Evolutionary conservation across 2,113 vertebrate species (phyloP), one percentile per base, ranked within the genome.

Genomic region (Paedocypris sp.): DNA sequence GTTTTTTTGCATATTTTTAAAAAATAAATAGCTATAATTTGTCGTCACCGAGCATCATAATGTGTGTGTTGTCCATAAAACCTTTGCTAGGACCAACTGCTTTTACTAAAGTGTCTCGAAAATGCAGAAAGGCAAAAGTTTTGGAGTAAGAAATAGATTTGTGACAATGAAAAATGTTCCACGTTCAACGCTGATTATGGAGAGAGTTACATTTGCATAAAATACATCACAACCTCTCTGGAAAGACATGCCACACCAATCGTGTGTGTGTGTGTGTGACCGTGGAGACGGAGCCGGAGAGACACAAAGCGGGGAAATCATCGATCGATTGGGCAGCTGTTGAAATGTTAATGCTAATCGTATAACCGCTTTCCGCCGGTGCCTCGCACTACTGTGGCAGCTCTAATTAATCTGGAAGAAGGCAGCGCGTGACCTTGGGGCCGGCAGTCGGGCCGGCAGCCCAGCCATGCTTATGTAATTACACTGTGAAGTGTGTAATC

Each of bases 361-460:
- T 85, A 87, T 91, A 87, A 86, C 79, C 73, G 87, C 77, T 83
- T 83, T 87, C 85, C 79, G 80, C 84, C 82, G 77, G 83, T 81
- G 74, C 85, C 86, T 86, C 78, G 83, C 86, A 83, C 82, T 87
- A 75, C 86, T 73, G 79, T 89, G 90, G 89, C 91, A 94, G 92
- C 90, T 88, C 91, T 93, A 94, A 97, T 97, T 97, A 91, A 97
- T 98, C 93, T 97, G 88, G 83, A 88, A 87, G 86, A 80, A 79
- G 75, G 74, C 82, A 80, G 91, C 87, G 76, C 84, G 69, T 90
- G 92, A 93, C 93, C 93, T 90, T 85, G 74, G 86, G 71, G 88
- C 83, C 67, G 38, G 80, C 72, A 81, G 90, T 88, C 79, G 81
- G 89, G 88, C 83, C 86, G 79, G 85, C 87, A 78, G 87, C 88